phyloP scores from a whole-genome alignment of 1,140 invertebrate genomes.

The Drosophila prosaltans region DNA sequence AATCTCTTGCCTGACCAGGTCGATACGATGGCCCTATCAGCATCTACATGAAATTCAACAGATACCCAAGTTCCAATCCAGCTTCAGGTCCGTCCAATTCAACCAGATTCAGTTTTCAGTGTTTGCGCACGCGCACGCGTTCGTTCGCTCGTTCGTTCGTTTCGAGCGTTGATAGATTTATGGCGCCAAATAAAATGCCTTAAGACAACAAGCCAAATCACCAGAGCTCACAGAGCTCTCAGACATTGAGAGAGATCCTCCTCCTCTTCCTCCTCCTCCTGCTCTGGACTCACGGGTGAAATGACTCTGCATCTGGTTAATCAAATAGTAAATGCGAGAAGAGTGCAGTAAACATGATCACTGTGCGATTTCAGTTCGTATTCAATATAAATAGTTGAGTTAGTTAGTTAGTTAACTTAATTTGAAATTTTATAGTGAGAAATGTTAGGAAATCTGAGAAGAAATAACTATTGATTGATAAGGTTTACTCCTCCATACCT shows the following conservation, averaged over 20 bases:
- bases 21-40: conserved; percentile 55
- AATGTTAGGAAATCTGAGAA: too few species aligned
- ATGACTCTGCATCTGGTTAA: conserved; percentile 58
- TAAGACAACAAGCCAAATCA: conserved; percentile 73
- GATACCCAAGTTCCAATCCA: conserved; percentile 12
- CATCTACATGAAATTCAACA: conserved; percentile 52
- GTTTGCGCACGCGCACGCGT: conserved; percentile 79
- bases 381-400: conserved; percentile 32
- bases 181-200: conserved; percentile 83
- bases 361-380: conserved; percentile 53
- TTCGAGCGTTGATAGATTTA: conserved; percentile 78
- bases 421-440: too few species aligned
- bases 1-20: conserved; percentile 54
- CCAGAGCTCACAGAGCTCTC: conserved; percentile 18
- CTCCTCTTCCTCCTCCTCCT: neutral
- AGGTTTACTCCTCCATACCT: too few species aligned
- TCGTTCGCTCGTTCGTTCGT: conserved; percentile 41
- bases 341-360: conserved; percentile 72
- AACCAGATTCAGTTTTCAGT: conserved; percentile 25
- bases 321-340: conserved; percentile 74
- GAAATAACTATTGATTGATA: too few species aligned
- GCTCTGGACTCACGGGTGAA: neutral
- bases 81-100: neutral
- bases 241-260: neutral
- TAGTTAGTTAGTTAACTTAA: too few species aligned